Conservation (phyloP, 2,888 invertebrate species). For the Dryadula phaetusa region DNA sequence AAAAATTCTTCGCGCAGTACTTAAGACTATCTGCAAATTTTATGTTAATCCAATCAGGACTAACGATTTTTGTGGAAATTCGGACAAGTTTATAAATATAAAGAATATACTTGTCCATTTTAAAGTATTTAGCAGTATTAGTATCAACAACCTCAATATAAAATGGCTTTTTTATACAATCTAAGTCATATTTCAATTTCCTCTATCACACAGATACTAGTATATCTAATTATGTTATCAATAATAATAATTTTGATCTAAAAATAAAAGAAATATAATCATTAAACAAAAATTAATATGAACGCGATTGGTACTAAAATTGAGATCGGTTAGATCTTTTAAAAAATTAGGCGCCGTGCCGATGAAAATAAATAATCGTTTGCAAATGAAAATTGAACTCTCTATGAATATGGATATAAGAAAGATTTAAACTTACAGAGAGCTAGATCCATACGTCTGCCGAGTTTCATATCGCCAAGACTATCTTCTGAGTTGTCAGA, state of each 20-base stretch:
- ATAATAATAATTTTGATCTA: slow-evolving; percentile 19
- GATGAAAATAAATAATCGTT: slow-evolving; percentile 78
- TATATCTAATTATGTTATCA: slow-evolving; percentile 10
- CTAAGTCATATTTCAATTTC: neutral
- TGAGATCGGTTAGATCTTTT: slow-evolving; percentile 55
- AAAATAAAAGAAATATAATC: slow-evolving; percentile 39
- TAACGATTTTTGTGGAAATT: neutral
- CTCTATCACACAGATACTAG: slow-evolving; percentile 17
- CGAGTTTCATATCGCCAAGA: slow-evolving; percentile 74
- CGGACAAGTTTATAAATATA: neutral
- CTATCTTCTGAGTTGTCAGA: slow-evolving; percentile 77
- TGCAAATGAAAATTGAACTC: slow-evolving; percentile 79
- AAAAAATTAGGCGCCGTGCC: slow-evolving; percentile 76
- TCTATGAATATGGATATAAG: slow-evolving; percentile 59
- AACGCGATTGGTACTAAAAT: slow-evolving; percentile 50
- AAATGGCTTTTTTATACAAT: neutral
- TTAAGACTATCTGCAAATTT: neutral
- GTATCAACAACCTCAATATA: too few relatives aligned
- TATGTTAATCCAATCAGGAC: neutral
- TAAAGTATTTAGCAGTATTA: too few relatives aligned
- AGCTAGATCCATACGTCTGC: slow-evolving; percentile 92
- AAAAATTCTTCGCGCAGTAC: neutral
- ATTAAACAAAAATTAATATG: slow-evolving; percentile 46
- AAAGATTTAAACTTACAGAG: slow-evolving; percentile 88
- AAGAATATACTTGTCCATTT: neutral